A percentile compares a stretch with the other conserved stretches of the same genome.
Evolutionary conservation across 2,888 invertebrate genomes (phyloP).

Genomic region (Eulithis prunata): DNA sequence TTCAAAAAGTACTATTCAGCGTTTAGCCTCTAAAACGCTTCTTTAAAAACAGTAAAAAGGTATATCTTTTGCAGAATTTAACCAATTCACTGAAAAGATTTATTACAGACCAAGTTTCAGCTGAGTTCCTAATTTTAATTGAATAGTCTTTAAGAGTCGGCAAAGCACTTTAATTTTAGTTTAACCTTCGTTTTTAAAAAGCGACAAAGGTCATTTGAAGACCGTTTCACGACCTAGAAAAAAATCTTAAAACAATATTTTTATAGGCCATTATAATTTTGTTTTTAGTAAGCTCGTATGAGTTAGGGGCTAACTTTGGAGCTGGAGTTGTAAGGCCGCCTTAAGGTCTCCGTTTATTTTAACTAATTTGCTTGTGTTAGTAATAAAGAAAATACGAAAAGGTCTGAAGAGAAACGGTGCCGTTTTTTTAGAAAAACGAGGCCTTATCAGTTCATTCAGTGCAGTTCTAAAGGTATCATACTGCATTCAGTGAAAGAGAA

Average conservation of each 20-base stretch:
- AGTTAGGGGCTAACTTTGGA: no score
- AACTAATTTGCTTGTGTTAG: no score
- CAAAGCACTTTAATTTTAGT: constrained; percentile 19
- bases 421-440: neutral
- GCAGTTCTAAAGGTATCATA: constrained; percentile 50
- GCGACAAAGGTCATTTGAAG: neutral
- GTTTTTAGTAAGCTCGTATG: no score
- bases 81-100: constrained; percentile 6
- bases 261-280: no score
- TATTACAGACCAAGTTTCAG: constrained; percentile 5
- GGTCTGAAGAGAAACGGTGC: neutral
- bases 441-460: constrained; percentile 38
- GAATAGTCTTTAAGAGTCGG: neutral
- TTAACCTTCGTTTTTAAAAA: constrained; percentile 1
- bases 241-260: neutral
- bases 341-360: no score
- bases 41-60: no score
- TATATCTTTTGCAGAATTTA: neutral
- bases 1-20: no score
- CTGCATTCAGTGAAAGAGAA: constrained; percentile 60
- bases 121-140: constrained; percentile 17
- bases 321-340: no score
- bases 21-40: neutral
- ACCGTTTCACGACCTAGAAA: neutral
- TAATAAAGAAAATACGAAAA: neutral